These are phyloP conservation scores for Pecten maximus DNA, from an alignment of 2,888 invertebrate species.

Conservation along the genomic window DNA sequence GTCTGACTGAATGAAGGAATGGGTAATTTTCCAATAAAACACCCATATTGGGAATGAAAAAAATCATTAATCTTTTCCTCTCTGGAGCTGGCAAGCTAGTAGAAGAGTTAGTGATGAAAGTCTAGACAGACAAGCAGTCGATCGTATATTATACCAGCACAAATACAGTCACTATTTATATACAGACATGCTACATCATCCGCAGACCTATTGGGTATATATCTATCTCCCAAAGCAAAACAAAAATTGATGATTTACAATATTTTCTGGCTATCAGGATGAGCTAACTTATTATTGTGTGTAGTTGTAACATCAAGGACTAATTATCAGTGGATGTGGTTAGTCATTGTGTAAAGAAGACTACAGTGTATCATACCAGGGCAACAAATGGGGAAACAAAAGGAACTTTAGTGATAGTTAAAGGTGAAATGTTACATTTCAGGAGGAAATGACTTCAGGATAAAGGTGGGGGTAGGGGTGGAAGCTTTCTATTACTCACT, in stretches of 20 bases:
- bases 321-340: neutral
- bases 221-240: conserved; percentile 26
- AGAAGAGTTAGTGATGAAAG: neutral
- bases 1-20: neutral
- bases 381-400: too few species aligned
- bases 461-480: too few species aligned
- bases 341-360: too few species aligned
- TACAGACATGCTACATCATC: neutral
- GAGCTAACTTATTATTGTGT: neutral
- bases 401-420: too few species aligned
- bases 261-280: neutral
- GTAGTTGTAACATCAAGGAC: neutral
- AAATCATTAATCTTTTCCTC: conserved; percentile 23
- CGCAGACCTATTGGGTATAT: neutral
- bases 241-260: neutral
- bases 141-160: neutral
- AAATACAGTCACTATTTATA: neutral
- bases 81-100: neutral
- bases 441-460: too few species aligned
- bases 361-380: too few species aligned
- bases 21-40: conserved; percentile 19
- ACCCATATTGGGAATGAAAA: conserved; percentile 29
- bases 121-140: neutral
- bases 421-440: too few species aligned
- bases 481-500: too few species aligned